These are phyloP conservation scores for Metaphire vulgaris DNA, from an alignment of 1,140 invertebrate species.

Conservation along the genomic window DNA sequence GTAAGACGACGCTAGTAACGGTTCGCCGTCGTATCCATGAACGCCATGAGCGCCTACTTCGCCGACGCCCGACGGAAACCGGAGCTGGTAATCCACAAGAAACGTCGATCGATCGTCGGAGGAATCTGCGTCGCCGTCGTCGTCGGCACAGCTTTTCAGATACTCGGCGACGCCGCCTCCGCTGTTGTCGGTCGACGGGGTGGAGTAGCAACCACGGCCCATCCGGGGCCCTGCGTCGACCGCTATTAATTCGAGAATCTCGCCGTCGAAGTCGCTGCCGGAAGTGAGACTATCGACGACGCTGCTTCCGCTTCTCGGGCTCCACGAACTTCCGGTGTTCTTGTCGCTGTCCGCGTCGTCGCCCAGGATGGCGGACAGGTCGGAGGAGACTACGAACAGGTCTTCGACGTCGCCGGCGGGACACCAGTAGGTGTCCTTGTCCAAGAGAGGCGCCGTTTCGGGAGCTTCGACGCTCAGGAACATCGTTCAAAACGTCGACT, in stretches of 20 bases:
- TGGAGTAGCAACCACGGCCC: too few species aligned
- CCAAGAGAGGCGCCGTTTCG: not conserved
- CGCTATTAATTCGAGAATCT: not conserved
- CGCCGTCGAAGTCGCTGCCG: not conserved
- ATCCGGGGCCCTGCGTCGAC: not conserved
- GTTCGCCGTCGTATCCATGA: too few species aligned
- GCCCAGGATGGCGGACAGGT: too few species aligned
- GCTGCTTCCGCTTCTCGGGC: not conserved
- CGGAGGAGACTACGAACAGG: not conserved
- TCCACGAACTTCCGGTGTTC: not conserved
- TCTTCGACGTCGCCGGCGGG: not conserved
- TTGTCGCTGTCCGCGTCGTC: too few species aligned
- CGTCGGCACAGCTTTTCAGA: not conserved
- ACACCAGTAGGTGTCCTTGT: not conserved
- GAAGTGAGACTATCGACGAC: not conserved
- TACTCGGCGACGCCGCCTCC: not conserved
- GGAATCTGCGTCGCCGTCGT: too few species aligned
- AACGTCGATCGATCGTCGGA: too few species aligned
- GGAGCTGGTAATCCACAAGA: too few species aligned
- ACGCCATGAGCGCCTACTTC: too few species aligned
- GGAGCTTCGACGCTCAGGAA: not conserved
- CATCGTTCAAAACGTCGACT: too few species aligned
- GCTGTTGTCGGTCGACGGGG: not conserved
- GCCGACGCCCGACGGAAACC: too few species aligned
- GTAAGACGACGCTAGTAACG: too few species aligned